A percentile compares a stretch with the other conserved stretches of the same genome.
These are phyloP conservation scores for Cheirogaleus major DNA, from an alignment of 2,797 vertebrate species.

Conservation along the genomic window DNA sequence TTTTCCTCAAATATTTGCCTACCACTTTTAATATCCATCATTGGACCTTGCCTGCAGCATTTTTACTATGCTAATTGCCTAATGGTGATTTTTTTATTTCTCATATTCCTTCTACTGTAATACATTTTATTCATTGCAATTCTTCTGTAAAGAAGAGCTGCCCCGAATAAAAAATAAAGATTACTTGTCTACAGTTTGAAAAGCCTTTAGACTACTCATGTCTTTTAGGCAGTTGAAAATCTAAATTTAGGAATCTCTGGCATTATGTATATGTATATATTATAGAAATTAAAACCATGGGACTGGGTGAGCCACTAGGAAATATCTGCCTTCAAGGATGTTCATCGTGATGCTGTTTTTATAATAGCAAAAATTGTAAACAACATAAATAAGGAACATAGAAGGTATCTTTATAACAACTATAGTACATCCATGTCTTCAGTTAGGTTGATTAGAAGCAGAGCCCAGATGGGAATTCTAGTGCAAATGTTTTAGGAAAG, in stretches of 20 bases:
- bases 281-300: background rate
- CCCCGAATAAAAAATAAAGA: background rate
- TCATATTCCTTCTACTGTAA: background rate
- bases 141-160: background rate
- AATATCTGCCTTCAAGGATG: background rate
- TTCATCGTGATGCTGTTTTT: background rate
- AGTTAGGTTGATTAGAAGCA: background rate
- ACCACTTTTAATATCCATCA: background rate
- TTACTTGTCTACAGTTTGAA: background rate
- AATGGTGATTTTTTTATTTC: background rate
- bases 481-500: background rate
- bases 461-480: background rate
- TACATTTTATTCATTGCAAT: background rate
- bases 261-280: background rate
- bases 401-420: background rate
- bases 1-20: background rate
- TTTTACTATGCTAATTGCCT: background rate
- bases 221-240: background rate
- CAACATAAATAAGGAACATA: background rate
- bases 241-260: background rate
- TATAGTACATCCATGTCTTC: background rate
- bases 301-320: background rate
- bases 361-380: background rate
- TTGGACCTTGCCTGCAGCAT: background rate
- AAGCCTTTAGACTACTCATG: background rate